Evolutionary conservation across 2,888 invertebrate species (phyloP).

Genomic region (Muscina levida): DNA sequence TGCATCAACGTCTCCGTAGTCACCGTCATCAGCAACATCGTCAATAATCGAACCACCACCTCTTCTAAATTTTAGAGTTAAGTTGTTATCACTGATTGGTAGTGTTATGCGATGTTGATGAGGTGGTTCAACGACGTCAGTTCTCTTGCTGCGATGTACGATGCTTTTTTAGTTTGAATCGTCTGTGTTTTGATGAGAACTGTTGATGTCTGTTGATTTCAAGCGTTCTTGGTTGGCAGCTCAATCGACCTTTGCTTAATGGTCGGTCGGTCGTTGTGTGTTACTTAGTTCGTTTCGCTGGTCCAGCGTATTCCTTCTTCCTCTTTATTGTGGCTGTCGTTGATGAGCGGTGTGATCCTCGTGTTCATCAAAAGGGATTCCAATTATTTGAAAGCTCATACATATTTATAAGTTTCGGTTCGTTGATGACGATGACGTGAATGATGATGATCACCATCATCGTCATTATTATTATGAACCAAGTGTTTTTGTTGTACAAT

Average conservation of each 20-base stretch:
- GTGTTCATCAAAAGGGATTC: constrained; percentile 74
- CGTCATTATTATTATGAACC: constrained; percentile 28
- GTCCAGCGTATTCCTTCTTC: constrained; percentile 42
- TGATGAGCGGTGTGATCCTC: constrained; percentile 62
- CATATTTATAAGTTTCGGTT: constrained; percentile 77
- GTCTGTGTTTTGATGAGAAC: constrained; percentile 27
- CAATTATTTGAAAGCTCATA: constrained; percentile 77
- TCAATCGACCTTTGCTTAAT: constrained; percentile 59
- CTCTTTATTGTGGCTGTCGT: too few relatives aligned
- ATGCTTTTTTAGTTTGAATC: too few relatives aligned
- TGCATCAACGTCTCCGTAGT: constrained; percentile 25
- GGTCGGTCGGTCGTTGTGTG: constrained; percentile 17
- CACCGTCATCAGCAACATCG: constrained; percentile 3
- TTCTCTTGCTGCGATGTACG: constrained; percentile 6
- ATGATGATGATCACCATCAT: not conserved
- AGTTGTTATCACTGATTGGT: constrained; percentile 58
- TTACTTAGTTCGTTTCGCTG: constrained; percentile 51
- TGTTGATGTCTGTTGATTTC: constrained; percentile 21
- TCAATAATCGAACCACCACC: not conserved
- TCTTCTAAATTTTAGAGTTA: constrained; percentile 14
- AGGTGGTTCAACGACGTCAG: constrained; percentile 21
- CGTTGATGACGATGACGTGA: constrained; percentile 55
- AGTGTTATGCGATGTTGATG: constrained; percentile 59
- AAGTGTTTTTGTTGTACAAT: constrained; percentile 55
- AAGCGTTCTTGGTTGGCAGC: constrained; percentile 11